phyloP scores from a whole-genome alignment of 2,113 vertebrate genomes.

The Amphilophus citrinellus region DNA sequence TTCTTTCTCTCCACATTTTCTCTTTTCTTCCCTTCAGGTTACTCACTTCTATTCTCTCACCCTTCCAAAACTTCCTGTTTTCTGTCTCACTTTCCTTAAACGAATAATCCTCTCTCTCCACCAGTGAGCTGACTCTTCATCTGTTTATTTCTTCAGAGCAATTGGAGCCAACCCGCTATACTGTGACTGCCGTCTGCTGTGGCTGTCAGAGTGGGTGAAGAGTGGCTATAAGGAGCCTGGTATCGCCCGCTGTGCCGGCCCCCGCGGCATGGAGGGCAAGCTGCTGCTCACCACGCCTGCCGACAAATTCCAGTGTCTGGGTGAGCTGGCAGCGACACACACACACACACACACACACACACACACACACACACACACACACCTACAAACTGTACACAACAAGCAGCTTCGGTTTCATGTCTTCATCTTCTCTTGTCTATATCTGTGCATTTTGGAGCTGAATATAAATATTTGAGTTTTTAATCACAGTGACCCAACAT shows the following conservation, averaged over 20 bases:
- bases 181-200: slow-evolving; percentile 95
- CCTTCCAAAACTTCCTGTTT: not conserved
- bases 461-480: not conserved
- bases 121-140: not conserved
- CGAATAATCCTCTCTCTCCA: not conserved
- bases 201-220: slow-evolving; percentile 98
- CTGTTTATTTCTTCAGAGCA: slow-evolving; percentile 74
- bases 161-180: slow-evolving; percentile 96
- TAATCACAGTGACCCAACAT: not conserved
- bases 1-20: not conserved
- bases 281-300: slow-evolving; percentile 96
- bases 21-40: not conserved
- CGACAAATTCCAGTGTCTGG: slow-evolving; percentile 94
- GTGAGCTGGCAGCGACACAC: slow-evolving; percentile 11
- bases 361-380: too few relatives aligned
- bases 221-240: slow-evolving; percentile 98
- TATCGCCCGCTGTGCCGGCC: slow-evolving; percentile 94
- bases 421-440: not conserved
- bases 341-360: too few relatives aligned
- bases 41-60: not conserved
- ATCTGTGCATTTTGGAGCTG: not conserved
- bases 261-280: slow-evolving; percentile 92
- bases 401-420: not conserved
- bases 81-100: not conserved
- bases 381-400: not conserved